These are phyloP conservation scores for Chiloscyllium plagiosum DNA, from an alignment of 2,113 vertebrate genomes.

Conservation along the genomic window DNA sequence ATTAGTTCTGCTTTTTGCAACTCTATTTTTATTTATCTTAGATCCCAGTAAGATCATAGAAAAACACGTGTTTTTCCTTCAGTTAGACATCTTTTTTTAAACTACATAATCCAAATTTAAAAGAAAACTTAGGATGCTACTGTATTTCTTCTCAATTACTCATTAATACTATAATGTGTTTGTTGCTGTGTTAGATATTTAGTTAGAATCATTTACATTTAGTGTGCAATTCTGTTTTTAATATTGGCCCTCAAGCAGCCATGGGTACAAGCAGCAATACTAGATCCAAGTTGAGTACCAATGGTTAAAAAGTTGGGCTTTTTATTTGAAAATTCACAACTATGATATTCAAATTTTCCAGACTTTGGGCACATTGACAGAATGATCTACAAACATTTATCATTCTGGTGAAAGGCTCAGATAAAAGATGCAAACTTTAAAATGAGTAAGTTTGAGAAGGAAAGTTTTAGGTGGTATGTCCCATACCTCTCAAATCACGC, in stretches of 20 bases:
- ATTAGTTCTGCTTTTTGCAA: neutral
- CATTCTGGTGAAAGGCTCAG: neutral
- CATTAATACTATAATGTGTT: no score
- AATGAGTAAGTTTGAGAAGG: neutral
- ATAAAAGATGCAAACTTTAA: neutral
- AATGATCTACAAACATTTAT: neutral
- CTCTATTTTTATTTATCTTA: neutral
- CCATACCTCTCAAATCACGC: neutral
- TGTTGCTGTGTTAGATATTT: neutral
- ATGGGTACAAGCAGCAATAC: neutral
- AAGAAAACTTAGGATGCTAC: neutral
- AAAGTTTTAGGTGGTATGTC: neutral
- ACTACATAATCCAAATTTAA: neutral
- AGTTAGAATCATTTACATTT: neutral
- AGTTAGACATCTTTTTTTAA: neutral
- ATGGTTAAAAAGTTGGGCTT: neutral
- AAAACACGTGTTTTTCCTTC: neutral
- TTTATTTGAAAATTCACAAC: neutral
- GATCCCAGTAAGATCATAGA: neutral
- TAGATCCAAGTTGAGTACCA: neutral
- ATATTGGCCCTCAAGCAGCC: neutral
- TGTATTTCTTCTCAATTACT: no score
- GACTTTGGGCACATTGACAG: neutral
- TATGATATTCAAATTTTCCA: neutral
- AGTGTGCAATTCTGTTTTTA: neutral